These are phyloP conservation scores for Brachypteracias leptosomus DNA, from an alignment of 2,113 vertebrate species.

Conservation along the genomic window DNA sequence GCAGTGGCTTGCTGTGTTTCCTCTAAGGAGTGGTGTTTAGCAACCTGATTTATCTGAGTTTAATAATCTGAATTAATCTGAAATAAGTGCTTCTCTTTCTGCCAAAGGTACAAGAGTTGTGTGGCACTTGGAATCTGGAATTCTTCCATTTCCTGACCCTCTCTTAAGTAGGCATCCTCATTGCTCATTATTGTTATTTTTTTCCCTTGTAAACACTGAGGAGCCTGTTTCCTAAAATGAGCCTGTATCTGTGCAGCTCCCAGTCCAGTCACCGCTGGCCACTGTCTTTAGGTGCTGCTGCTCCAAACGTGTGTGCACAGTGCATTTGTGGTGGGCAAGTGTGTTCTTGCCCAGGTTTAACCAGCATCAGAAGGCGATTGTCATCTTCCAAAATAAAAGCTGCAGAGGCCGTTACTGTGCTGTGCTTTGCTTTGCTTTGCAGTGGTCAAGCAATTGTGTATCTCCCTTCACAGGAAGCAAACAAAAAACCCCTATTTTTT, in stretches of 20 bases:
- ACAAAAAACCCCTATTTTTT: neutral
- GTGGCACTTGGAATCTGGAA: neutral
- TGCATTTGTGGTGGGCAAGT: neutral
- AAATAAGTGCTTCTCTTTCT: neutral
- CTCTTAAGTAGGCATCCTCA: neutral
- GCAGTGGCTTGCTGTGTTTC: fast-evolving
- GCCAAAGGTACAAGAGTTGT: neutral
- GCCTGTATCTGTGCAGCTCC: neutral
- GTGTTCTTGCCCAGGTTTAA: neutral
- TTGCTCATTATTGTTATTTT: neutral
- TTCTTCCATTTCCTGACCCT: neutral
- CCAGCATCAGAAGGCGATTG: neutral
- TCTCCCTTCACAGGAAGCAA: neutral
- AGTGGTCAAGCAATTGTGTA: neutral
- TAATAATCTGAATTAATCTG: neutral
- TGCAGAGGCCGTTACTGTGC: neutral
- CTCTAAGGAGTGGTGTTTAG: neutral
- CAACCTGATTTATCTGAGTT: neutral
- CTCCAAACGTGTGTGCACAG: fast-evolving
- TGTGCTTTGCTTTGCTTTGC: neutral
- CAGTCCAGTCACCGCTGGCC: neutral
- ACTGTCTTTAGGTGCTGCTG: neutral
- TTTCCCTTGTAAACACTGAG: neutral
- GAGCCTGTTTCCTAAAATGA: neutral
- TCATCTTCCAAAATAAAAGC: neutral